Conservation (phyloP, 1,140 invertebrate genomes). For the Drosophila melanogaster region DNA sequence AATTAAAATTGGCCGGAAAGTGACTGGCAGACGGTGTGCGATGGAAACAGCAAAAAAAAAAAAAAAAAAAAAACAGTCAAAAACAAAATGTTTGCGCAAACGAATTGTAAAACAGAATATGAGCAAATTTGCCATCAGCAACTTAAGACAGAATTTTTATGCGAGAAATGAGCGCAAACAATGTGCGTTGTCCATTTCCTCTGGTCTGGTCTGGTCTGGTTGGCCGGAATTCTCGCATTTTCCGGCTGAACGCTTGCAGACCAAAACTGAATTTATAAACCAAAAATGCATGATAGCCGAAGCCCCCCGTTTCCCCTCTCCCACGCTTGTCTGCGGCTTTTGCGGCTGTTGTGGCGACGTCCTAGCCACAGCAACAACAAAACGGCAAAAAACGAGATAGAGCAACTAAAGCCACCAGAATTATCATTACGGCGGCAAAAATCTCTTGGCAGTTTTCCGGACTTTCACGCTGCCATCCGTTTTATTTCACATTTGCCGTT, state of each 20-base stretch:
- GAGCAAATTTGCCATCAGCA: slow-evolving; percentile 25
- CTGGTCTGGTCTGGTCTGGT: slow-evolving; percentile 14
- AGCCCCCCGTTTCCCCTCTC: slow-evolving; percentile 7
- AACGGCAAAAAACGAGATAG: slow-evolving; percentile 18
- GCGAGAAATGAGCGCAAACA: slow-evolving; percentile 23
- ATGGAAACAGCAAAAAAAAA: not conserved
- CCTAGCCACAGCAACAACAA: slow-evolving; percentile 28
- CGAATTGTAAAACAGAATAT: slow-evolving; percentile 7
- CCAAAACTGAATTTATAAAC: slow-evolving; percentile 75
- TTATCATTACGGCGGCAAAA: slow-evolving; percentile 54
- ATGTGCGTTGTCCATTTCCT: slow-evolving; percentile 41
- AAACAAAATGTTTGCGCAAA: slow-evolving; percentile 7
- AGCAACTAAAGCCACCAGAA: slow-evolving; percentile 35
- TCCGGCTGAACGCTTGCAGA: slow-evolving; percentile 63
- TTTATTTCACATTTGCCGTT: slow-evolving; percentile 29
- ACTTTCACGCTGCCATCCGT: slow-evolving; percentile 13
- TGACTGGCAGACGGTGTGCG: too few species aligned
- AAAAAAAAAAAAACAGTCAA: slow-evolving; percentile 24
- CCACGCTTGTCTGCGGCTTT: slow-evolving; percentile 58
- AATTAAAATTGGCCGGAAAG: slow-evolving; percentile 57
- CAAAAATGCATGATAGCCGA: slow-evolving; percentile 60
- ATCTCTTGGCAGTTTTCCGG: slow-evolving; percentile 39
- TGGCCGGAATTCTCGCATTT: slow-evolving; percentile 51
- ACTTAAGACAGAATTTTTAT: slow-evolving; percentile 39
- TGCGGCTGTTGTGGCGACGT: slow-evolving; percentile 43